Conservation (phyloP, 2,797 vertebrate genomes). For the Echeneis naucrates region DNA sequence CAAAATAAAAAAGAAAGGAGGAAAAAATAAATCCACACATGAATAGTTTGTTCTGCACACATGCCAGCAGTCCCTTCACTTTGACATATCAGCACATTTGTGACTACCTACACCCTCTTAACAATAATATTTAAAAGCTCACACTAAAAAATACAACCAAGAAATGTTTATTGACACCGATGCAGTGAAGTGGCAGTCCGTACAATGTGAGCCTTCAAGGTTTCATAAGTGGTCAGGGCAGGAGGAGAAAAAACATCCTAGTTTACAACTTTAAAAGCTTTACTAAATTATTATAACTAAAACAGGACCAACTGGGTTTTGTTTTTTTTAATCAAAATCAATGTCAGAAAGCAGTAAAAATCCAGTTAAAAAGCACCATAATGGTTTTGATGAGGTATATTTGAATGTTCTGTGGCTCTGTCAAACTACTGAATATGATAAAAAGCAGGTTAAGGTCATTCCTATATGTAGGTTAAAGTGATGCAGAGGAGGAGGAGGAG, state of each 20-base stretch:
- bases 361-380: background rate
- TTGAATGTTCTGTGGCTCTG: constrained; percentile 1
- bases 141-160: constrained; percentile 2
- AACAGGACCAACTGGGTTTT: background rate
- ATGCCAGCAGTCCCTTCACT: background rate
- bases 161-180: background rate
- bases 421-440: constrained; percentile 28
- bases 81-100: background rate
- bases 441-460: constrained; percentile 77
- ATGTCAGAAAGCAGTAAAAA: background rate
- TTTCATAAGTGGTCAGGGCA: background rate
- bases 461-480: constrained; percentile 68
- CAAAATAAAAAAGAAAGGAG: too few species aligned
- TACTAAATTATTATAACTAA: background rate
- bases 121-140: background rate
- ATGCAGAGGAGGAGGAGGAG: constrained; percentile 59
- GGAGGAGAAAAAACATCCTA: background rate
- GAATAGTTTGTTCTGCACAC: constrained; percentile 18
- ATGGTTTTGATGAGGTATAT: background rate
- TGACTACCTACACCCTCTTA: background rate
- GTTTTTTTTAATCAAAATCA: too few species aligned
- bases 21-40: too few species aligned
- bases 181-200: background rate
- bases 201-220: background rate
- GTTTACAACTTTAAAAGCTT: background rate